Evolutionary conservation across 2,797 vertebrate genomes (phyloP).

Genomic region (Podarcis lilfordi): DNA sequence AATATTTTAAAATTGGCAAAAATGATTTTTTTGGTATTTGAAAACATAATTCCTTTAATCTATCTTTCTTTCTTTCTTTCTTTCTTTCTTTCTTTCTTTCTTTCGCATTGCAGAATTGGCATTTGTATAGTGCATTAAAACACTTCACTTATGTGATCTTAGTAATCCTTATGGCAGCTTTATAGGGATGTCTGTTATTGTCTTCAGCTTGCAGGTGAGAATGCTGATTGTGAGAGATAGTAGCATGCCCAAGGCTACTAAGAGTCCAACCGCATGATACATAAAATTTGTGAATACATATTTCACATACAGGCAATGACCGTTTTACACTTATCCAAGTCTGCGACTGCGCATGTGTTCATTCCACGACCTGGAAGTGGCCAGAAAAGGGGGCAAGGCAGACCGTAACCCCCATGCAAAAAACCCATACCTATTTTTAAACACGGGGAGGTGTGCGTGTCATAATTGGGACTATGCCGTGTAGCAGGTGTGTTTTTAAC

Average conservation of each 20-base stretch:
- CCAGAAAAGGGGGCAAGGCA: too few species aligned
- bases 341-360: too few species aligned
- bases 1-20: slow-evolving; percentile 21
- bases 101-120: background rate
- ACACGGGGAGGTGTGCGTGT: background rate
- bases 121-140: background rate
- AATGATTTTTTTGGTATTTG: slow-evolving; percentile 23
- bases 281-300: background rate
- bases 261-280: background rate
- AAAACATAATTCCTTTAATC: slow-evolving; percentile 31
- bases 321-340: too few species aligned
- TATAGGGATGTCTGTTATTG: background rate
- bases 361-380: too few species aligned
- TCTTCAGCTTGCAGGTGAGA: background rate
- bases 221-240: background rate
- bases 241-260: background rate
- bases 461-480: background rate
- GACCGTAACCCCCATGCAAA: too few species aligned
- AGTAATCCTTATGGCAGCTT: background rate
- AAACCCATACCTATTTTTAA: background rate
- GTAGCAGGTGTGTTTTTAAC: background rate
- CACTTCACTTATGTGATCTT: background rate
- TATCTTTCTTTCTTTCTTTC: background rate
- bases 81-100: background rate
- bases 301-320: too few species aligned